Evolutionary conservation across 2,113 vertebrate species (phyloP), one percentile per base, ranked within the genome.

Genomic region (Melospiza georgiana): DNA sequence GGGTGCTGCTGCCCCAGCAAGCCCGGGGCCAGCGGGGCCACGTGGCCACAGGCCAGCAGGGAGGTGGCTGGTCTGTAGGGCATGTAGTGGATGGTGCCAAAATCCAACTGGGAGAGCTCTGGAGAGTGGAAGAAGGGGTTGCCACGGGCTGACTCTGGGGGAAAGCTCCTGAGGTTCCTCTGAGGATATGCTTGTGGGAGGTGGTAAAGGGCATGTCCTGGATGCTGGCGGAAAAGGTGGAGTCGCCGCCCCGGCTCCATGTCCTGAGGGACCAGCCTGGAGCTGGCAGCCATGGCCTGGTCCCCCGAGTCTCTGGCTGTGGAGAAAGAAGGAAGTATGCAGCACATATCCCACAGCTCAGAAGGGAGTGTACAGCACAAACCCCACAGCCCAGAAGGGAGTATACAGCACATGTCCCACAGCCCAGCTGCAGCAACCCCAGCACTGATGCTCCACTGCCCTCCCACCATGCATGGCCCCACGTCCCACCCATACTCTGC

Each of bases 191-290:
- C 73, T 1, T 97, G 96, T 33, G 98, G 98, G 55, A 98, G 93
- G 83, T 98, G 98, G 91, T 98, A 99, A 78, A 98, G 98, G 87
- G 99, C 98, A 84, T 97, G 98, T 79, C 98, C 98, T 0, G 99
- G 98, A 88, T 98, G 98, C 80, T 98, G 98, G 73, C 98, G 98
- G 95, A 98, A 97, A 65, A 99, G 98, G 81, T 98, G 98, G 66
- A 99, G 98, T 80, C 98, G 97, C 79, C 98, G 98, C 80, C 98
- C 98, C 2, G 98, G 98, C 92, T 98, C 97, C 89, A 97, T 91
- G 84, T 97, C 97, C 73, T 49, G 98, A 63, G 89, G 93, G 11
- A 89, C 81, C 84, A 96, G 79, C 49, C 95, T 94, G 67, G 94
- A 68, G 44, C 76, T 73, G 54, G 93, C 1, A 3, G 54, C 65